Percentiles rank a stretch among this genome's conserved stretches.
phyloP scores from a whole-genome alignment of 64 coral and sea anemone genomes.

The Cladopsammia gracilis region DNA sequence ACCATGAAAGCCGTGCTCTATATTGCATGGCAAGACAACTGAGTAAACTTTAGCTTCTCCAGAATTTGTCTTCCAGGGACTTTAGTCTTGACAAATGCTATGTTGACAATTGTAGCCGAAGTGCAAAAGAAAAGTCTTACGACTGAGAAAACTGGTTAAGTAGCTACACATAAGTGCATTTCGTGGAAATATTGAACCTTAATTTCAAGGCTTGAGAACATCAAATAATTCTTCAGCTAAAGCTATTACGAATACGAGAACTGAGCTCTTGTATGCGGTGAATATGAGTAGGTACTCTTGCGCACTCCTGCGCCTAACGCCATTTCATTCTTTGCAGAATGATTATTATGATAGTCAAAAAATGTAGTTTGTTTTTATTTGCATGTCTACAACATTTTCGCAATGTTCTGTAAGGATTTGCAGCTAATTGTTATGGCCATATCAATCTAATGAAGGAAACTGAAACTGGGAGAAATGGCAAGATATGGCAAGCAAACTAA shows the following conservation, averaged over 20 bases:
- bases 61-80: not conserved
- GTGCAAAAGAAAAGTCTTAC: not conserved
- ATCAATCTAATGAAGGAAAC: not conserved
- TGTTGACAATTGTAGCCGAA: slow-evolving; percentile 5
- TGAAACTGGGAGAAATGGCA: not conserved
- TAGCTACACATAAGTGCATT: not conserved
- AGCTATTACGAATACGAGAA: not conserved
- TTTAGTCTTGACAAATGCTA: not conserved
- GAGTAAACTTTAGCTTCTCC: not conserved
- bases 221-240: not conserved
- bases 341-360: slow-evolving; percentile 12
- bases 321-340: not conserved
- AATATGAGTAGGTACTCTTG: too few relatives aligned
- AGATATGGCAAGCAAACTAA: not conserved
- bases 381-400: not conserved
- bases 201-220: not conserved
- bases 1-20: not conserved
- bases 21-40: not conserved
- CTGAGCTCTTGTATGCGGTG: not conserved
- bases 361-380: slow-evolving; percentile 16
- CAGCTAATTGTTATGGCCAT: not conserved
- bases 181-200: not conserved
- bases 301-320: not conserved
- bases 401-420: not conserved
- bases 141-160: not conserved